Evolutionary conservation across 1,140 invertebrate species (phyloP).

Genomic region (Berghia stephanieae): DNA sequence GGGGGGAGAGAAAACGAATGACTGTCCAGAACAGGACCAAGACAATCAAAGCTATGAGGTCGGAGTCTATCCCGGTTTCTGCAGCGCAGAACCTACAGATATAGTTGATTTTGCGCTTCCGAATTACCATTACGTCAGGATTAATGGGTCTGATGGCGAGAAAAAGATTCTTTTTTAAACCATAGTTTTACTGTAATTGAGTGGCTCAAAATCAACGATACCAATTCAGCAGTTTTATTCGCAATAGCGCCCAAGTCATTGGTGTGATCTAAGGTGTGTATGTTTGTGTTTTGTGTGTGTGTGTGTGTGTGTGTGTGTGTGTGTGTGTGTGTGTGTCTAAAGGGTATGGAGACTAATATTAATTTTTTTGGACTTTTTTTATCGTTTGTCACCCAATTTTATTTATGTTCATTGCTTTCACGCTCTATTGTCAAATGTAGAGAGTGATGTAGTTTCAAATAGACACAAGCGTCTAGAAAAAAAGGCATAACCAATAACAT

Average conservation of each 20-base stretch:
- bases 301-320: neutral
- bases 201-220: neutral
- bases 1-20: neutral
- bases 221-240: neutral
- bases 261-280: neutral
- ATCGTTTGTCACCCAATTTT: neutral
- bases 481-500: neutral
- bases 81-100: neutral
- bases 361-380: neutral
- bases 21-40: neutral
- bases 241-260: neutral
- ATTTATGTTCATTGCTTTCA: neutral
- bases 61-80: neutral
- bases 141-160: no score
- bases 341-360: no score
- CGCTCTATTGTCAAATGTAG: neutral
- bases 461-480: neutral
- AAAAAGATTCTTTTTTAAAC: no score
- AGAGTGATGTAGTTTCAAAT: neutral
- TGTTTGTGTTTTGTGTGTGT: neutral
- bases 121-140: neutral
- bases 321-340: neutral
- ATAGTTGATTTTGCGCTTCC: neutral
- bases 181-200: neutral
- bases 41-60: neutral